Conservation (phyloP, 1,140 invertebrate genomes). For the Ceratosolen fusciceps region DNA sequence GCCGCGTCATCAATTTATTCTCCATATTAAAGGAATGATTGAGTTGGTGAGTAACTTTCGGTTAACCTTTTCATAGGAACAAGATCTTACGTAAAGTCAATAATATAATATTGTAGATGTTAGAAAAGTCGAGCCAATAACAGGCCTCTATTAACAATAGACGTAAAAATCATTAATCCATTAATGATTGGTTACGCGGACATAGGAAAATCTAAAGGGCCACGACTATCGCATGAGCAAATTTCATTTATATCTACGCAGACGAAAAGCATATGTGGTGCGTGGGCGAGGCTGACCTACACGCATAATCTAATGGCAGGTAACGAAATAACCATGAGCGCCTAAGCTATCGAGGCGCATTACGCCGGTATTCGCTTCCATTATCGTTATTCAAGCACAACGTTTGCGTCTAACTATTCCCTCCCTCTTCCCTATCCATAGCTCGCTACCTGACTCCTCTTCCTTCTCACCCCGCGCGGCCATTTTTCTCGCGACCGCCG, state of each 20-base stretch:
- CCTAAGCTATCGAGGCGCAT: conserved; percentile 32
- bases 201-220: not conserved
- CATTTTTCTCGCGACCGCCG: not conserved
- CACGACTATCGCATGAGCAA: not conserved
- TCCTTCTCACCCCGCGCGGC: not conserved
- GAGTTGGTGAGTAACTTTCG: too few species aligned
- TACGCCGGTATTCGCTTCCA: conserved; percentile 37
- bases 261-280: not conserved
- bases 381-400: conserved; percentile 46
- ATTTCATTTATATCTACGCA: not conserved
- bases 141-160: not conserved
- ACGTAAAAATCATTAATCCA: not conserved
- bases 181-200: not conserved
- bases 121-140: too few species aligned
- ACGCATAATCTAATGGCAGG: conserved; percentile 43
- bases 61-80: too few species aligned
- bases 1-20: too few species aligned
- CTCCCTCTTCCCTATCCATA: not conserved
- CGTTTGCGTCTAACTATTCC: conserved; percentile 4
- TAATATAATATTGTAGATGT: too few species aligned
- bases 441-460: not conserved
- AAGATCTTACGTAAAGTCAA: too few species aligned
- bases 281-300: not conserved
- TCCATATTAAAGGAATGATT: too few species aligned
- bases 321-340: conserved; percentile 51